Evolutionary conservation across 2,888 invertebrate species (phyloP).

Genomic region (Eupithecia dodoneata): DNA sequence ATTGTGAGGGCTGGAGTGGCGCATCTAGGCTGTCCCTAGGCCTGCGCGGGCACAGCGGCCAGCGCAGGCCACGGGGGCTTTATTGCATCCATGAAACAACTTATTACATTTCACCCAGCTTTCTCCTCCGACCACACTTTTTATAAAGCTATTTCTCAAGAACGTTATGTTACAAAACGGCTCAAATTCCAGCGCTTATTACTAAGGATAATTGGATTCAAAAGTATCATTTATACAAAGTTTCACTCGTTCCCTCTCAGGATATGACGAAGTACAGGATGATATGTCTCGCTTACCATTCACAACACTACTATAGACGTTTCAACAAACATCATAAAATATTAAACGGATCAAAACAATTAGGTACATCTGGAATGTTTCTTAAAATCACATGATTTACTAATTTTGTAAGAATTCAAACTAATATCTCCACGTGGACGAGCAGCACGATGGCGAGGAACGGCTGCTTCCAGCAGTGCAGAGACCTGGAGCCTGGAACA

Average conservation of each 20-base stretch:
- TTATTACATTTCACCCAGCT: neutral
- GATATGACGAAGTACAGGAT: constrained; percentile 68
- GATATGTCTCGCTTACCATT: constrained; percentile 67
- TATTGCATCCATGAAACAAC: neutral
- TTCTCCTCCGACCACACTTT: neutral
- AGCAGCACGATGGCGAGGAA: constrained; percentile 68
- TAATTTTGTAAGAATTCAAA: constrained; percentile 49
- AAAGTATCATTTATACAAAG: constrained; percentile 38
- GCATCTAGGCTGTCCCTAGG: neutral
- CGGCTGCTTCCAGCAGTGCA: constrained; percentile 72
- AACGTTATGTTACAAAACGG: constrained; percentile 2
- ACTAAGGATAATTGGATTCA: constrained; percentile 40
- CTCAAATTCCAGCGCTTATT: constrained; percentile 5
- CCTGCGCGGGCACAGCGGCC: neutral
- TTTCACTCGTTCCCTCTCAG: constrained; percentile 59
- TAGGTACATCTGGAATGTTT: constrained; percentile 28
- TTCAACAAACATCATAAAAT: constrained; percentile 18
- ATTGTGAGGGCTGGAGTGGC: constrained; percentile 47
- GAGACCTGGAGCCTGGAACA: constrained; percentile 72
- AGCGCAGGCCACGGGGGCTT: neutral
- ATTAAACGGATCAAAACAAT: constrained; percentile 31
- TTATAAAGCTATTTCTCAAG: neutral
- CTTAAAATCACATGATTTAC: constrained; percentile 22
- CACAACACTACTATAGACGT: constrained; percentile 18
- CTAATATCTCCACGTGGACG: constrained; percentile 70